Evolutionary conservation across 1,140 invertebrate species (phyloP).

Genomic region (Venustaconcha ellipsiformis): DNA sequence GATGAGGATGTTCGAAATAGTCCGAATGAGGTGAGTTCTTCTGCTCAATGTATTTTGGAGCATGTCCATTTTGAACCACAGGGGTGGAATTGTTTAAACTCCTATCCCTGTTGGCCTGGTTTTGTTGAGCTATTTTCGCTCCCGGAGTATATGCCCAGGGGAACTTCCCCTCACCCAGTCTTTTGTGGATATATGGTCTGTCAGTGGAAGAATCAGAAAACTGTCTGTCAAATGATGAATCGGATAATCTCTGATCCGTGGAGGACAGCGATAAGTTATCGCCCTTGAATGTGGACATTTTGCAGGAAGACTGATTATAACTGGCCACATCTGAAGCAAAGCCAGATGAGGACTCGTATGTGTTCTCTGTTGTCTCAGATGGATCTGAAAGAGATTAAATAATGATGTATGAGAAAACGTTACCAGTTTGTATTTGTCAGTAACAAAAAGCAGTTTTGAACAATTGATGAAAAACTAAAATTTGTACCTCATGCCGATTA

Average conservation of each 20-base stretch:
- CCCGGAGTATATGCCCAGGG: conserved; percentile 32
- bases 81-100: background rate
- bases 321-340: conserved; percentile 64
- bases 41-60: conserved; percentile 7
- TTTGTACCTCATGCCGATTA: too few relatives aligned
- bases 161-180: conserved; percentile 32
- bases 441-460: too few relatives aligned
- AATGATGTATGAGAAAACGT: too few relatives aligned
- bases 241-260: conserved; percentile 26
- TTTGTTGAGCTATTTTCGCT: conserved; percentile 30
- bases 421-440: too few relatives aligned
- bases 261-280: conserved; percentile 34
- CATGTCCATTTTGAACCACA: conserved; percentile 19
- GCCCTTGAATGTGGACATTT: conserved; percentile 59
- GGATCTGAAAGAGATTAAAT: conserved; percentile 45
- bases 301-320: conserved; percentile 46
- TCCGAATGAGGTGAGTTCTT: too few relatives aligned
- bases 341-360: conserved; percentile 66
- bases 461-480: too few relatives aligned
- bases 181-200: conserved; percentile 21
- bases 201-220: conserved; percentile 31
- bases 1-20: conserved; percentile 16
- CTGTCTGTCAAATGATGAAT: conserved; percentile 31
- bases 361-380: conserved; percentile 51
- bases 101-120: conserved; percentile 19